These are phyloP conservation scores for Cynocephalus volans DNA, from an alignment of 2,113 vertebrate genomes.

Conservation along the genomic window DNA sequence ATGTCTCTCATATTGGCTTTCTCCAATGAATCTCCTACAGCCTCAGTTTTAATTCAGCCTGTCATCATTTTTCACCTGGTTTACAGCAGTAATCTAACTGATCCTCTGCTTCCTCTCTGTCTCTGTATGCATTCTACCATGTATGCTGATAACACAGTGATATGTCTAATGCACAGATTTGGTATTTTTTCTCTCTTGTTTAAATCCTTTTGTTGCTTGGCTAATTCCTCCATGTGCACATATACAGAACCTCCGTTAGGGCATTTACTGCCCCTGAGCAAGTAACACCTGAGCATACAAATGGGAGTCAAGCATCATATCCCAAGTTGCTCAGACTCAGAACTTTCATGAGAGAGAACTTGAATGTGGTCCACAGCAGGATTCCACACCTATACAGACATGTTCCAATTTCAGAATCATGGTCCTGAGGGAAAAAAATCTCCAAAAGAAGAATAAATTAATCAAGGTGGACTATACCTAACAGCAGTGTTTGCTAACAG, in stretches of 20 bases:
- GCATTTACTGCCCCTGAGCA: background rate
- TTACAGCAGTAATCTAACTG: background rate
- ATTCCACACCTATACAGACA: background rate
- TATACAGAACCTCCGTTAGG: background rate
- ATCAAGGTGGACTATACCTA: background rate
- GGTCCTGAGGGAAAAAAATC: background rate
- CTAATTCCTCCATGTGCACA: background rate
- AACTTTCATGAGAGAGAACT: background rate
- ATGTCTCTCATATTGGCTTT: background rate
- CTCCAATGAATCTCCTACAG: background rate
- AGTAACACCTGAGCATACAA: background rate
- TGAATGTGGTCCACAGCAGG: background rate
- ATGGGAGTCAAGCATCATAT: background rate
- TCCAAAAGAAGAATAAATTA: background rate
- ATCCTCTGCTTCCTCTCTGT: background rate
- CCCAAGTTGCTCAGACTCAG: fast-evolving
- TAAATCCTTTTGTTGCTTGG: background rate
- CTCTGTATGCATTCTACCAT: background rate
- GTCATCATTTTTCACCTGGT: background rate
- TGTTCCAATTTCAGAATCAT: background rate
- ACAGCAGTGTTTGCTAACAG: background rate
- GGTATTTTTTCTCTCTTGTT: background rate
- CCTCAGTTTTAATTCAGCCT: background rate
- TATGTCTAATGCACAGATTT: background rate
- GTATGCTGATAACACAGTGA: background rate